Base-by-base conservation (phyloP, 2,113 vertebrate species). In the Carassius auratus region DNA sequence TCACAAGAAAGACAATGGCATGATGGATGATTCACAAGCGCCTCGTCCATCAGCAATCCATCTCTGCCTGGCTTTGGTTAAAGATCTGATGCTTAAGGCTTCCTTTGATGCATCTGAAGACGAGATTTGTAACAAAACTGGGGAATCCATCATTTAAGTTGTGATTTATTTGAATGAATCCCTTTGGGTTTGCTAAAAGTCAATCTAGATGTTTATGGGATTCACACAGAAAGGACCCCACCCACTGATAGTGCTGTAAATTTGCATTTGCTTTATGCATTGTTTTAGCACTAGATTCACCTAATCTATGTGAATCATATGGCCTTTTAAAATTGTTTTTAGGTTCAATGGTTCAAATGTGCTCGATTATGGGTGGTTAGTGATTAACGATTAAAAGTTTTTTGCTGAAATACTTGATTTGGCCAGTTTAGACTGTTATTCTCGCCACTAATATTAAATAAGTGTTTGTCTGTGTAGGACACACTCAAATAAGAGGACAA, bases 1-100 rank as follows among this genome's bases (percentile, higher is more conserved):
- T 21, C 23, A 30, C 79, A 66, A 81, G 61, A 68, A 3, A 52
- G 26, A 81, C 26, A 68, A 68, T 81, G 45, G 42, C 42, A 81
- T 81, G 79, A 81, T 81, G 79, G 62, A 81, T 81, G 79, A 81
- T 68, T 81, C 42, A 48, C n/a, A 33, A 36, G 61, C 33, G 62
- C 42, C 45, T 19, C 5, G 23, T 33, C 79, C 42, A 68, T 81
- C 45, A 81, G 62, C 42, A 68, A 81, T 81, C 61, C 23, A 81
- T 81, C 79, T 81, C 79, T 68, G 62, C 62, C 79, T 81, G 62
- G 38, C 64, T 50, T 68, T 50, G 61, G 79, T 45, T 81, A 50
- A 81, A 81, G 61, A 81, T 81, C 62, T 50, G 42, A 68, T 66
- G 38, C 13, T 68, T 52, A 12, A 68, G 79, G 62, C 26, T 50